Conservation (phyloP, 2,113 vertebrate genomes). For the Hemiprocne comata region DNA sequence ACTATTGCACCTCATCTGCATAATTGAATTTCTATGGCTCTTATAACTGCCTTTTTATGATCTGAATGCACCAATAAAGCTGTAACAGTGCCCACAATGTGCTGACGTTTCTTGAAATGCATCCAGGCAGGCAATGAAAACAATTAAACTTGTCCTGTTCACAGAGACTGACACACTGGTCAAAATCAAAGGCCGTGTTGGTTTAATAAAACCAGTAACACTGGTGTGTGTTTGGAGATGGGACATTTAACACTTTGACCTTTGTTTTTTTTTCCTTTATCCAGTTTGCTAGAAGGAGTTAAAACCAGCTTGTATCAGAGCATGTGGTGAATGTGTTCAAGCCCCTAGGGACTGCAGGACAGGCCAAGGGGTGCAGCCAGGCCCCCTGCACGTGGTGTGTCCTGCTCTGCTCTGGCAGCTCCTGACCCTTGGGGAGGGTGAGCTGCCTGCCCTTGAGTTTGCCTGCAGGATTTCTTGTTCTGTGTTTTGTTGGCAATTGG, state of each 20-base stretch:
- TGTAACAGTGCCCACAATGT: not conserved
- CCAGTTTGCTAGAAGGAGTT: not conserved
- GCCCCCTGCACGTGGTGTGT: not conserved
- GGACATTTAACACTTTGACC: not conserved
- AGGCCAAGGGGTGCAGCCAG: not conserved
- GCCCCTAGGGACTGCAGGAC: fast-evolving
- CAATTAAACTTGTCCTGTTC: not conserved
- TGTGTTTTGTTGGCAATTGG: not conserved
- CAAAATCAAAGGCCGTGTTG: not conserved
- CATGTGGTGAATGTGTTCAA: not conserved
- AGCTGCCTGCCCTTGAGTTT: fast-evolving
- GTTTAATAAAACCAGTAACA: not conserved
- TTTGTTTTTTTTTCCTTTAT: not conserved
- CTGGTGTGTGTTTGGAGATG: not conserved
- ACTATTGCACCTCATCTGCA: not conserved
- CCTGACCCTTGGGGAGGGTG: not conserved
- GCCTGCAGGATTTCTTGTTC: not conserved
- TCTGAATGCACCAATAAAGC: conserved; percentile 5
- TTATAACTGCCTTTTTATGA: not conserved
- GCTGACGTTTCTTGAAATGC: not conserved
- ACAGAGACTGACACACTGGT: not conserved
- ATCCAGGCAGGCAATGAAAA: not conserved
- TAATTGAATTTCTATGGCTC: not conserved
- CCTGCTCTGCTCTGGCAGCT: not conserved
- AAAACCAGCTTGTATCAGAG: not conserved